phyloP scores from a whole-genome alignment of 2,797 vertebrate species.

The Peromyscus aztecus region DNA sequence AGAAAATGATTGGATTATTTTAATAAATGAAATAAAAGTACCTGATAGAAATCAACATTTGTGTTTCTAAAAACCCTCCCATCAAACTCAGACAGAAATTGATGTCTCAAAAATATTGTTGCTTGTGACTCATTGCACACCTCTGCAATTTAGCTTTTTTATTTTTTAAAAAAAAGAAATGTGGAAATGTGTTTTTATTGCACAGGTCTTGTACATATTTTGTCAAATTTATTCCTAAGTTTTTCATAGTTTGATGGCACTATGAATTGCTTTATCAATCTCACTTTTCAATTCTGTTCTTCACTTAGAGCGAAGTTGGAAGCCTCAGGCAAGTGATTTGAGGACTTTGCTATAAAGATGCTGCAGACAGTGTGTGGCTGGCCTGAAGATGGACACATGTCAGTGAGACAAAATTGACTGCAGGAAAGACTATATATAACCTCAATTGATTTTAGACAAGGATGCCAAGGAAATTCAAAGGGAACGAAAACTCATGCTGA shows the following conservation, averaged over 20 bases:
- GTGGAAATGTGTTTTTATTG: not conserved
- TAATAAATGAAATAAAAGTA: not conserved
- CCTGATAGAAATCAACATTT: constrained; percentile 15
- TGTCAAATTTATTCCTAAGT: not conserved
- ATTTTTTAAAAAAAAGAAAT: not conserved
- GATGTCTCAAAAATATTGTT: not conserved
- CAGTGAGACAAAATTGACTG: not conserved
- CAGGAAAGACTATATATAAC: not conserved
- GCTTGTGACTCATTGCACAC: not conserved
- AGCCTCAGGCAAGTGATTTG: not conserved
- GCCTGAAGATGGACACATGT: not conserved
- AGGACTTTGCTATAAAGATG: not conserved
- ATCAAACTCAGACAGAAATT: not conserved
- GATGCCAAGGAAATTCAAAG: not conserved
- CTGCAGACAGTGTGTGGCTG: not conserved
- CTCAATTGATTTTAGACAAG: not conserved
- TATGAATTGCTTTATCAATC: not conserved
- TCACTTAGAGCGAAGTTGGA: not conserved
- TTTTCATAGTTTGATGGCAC: not conserved
- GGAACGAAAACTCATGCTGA: constrained; percentile 1
- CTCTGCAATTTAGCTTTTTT: not conserved
- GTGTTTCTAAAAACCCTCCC: not conserved
- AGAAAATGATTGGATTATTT: not conserved
- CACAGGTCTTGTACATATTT: not conserved
- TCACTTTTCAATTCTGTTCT: not conserved